Evolutionary conservation across 92 coral and sea anemone species (phyloP).

Genomic region (Galaxea fascicularis): DNA sequence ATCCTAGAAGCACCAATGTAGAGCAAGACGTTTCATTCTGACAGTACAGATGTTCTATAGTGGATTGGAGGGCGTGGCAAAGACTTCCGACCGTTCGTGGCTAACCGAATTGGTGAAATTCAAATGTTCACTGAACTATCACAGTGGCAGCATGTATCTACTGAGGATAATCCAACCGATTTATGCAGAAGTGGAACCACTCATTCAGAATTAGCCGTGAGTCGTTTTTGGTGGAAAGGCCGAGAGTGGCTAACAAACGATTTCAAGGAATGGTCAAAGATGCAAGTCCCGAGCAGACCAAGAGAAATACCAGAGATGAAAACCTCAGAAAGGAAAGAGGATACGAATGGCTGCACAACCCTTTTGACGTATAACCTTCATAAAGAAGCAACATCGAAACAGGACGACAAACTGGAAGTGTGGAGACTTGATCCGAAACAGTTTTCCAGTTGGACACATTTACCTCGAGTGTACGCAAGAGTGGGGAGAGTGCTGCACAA

Average conservation of each 20-base stretch:
- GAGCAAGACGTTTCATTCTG: conserved; percentile 44
- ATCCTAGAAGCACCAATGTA: conserved; percentile 43
- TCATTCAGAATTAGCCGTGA: conserved; percentile 32
- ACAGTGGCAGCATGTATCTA: conserved; percentile 68
- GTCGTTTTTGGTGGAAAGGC: conserved; percentile 59
- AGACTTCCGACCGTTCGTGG: too few species aligned
- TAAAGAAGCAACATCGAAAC: background rate
- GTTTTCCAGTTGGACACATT: background rate
- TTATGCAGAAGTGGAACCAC: conserved; percentile 41
- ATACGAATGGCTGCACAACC: background rate
- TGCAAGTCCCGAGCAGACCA: background rate
- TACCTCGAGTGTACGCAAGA: background rate
- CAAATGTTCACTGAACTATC: conserved; percentile 53
- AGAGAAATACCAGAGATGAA: conserved; percentile 19
- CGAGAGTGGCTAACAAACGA: conserved; percentile 45
- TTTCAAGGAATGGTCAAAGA: conserved; percentile 35
- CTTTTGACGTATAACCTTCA: too few species aligned
- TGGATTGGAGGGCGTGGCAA: conserved; percentile 57
- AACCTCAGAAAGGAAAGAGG: background rate
- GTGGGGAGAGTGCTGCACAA: background rate
- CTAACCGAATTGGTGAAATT: conserved; percentile 69
- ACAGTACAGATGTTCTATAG: conserved; percentile 70
- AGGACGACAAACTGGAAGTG: too few species aligned
- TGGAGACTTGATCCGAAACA: background rate
- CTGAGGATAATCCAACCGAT: conserved; percentile 61